phyloP scores from a whole-genome alignment of 2,113 vertebrate species.

The Lepus timidus region DNA sequence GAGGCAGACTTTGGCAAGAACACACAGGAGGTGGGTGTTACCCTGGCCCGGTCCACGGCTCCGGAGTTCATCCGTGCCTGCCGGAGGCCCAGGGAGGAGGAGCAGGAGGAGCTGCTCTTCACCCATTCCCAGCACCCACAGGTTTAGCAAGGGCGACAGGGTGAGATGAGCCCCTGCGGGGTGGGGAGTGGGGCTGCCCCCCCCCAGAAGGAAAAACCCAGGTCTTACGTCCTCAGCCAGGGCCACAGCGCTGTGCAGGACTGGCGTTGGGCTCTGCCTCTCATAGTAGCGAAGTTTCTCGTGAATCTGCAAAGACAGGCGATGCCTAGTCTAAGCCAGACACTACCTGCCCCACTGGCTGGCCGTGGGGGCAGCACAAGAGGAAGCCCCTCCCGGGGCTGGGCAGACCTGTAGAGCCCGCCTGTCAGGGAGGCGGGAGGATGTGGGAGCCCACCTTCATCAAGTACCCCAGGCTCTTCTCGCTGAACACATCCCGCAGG shows the following conservation, averaged over 20 bases:
- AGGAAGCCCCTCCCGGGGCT: neutral
- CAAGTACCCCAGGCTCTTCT: slow-evolving; percentile 94
- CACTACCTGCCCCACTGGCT: neutral
- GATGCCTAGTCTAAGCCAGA: neutral
- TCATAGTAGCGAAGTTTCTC: slow-evolving; percentile 95
- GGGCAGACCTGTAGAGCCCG: neutral
- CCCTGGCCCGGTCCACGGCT: neutral
- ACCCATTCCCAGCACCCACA: neutral
- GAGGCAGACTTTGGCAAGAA: neutral
- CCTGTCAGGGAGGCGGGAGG: neutral
- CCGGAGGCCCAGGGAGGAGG: neutral
- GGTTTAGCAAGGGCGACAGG: neutral
- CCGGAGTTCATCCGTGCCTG: neutral
- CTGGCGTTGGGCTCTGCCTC: slow-evolving; percentile 93
- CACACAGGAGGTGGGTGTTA: neutral
- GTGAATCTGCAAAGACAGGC: slow-evolving; percentile 92
- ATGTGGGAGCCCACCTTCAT: slow-evolving; percentile 91
- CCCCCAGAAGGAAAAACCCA: neutral
- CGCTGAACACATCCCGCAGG: slow-evolving; percentile 95
- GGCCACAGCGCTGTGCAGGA: slow-evolving; percentile 94
- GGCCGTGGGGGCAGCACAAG: neutral
- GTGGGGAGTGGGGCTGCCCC: neutral
- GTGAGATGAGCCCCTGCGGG: neutral
- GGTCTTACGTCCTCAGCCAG: slow-evolving; percentile 95
- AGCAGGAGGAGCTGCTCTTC: neutral